Evolutionary conservation across 2,888 invertebrate genomes (phyloP).

Genomic region (Venustoraphidia nigricollis): DNA sequence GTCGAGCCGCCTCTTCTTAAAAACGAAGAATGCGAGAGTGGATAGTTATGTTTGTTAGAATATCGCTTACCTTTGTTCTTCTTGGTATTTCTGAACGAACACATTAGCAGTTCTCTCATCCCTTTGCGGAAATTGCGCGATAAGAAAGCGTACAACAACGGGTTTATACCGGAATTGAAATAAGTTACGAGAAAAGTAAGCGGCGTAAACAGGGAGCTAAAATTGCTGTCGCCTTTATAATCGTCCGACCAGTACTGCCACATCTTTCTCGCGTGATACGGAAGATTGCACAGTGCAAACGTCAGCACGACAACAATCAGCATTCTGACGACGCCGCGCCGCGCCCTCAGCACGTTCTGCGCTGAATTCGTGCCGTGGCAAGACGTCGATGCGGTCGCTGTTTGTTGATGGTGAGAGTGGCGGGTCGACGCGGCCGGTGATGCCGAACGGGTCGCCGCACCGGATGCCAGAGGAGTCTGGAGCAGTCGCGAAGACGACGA

Average conservation of each 20-base stretch:
- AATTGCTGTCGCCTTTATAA: constrained; percentile 55
- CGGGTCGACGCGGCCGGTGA: constrained; percentile 63
- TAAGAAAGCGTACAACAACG: constrained; percentile 77
- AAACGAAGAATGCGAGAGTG: constrained; percentile 21
- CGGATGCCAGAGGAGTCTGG: constrained; percentile 28
- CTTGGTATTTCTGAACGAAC: constrained; percentile 25
- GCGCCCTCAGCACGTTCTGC: constrained; percentile 60
- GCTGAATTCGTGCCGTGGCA: constrained; percentile 48
- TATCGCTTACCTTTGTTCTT: constrained; percentile 19
- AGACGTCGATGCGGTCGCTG: constrained; percentile 21
- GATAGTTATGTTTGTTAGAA: neutral
- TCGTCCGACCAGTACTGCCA: constrained; percentile 60
- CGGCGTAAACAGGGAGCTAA: constrained; percentile 66
- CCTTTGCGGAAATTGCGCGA: constrained; percentile 54
- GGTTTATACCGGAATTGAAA: constrained; percentile 82
- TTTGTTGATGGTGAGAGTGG: constrained; percentile 22
- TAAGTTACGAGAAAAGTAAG: constrained; percentile 77
- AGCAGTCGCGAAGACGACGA: constrained; percentile 7
- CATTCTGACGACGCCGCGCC: constrained; percentile 77
- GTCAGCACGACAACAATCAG: constrained; percentile 76
- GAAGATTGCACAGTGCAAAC: constrained; percentile 79
- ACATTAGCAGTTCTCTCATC: constrained; percentile 65
- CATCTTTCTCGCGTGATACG: constrained; percentile 76
- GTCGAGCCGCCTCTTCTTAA: constrained; percentile 31
- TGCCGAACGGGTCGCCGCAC: constrained; percentile 46